phyloP scores from a whole-genome alignment of 2,888 invertebrate species.

The Stenchaetothrips biformis region DNA sequence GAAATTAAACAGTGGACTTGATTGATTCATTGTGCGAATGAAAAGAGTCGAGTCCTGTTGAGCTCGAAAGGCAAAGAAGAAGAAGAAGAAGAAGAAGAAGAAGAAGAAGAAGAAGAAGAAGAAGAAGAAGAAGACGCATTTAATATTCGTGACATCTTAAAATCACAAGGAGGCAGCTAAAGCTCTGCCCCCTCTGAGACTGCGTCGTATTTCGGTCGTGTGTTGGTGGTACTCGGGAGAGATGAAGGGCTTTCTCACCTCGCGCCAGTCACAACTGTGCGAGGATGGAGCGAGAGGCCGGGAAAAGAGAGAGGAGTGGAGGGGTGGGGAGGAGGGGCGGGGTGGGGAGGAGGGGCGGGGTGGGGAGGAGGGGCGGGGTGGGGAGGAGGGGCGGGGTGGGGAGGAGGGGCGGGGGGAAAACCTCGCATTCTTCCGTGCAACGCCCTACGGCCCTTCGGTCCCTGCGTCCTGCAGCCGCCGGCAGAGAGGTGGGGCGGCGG shows the following conservation, averaged over 20 bases:
- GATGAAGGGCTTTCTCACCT: background rate
- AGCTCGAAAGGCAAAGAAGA: no score
- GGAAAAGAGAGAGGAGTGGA: background rate
- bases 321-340: background rate
- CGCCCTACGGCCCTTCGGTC: background rate
- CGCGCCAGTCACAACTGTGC: background rate
- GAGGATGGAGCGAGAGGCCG: slow-evolving; percentile 13
- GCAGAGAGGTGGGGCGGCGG: background rate
- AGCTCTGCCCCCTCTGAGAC: no score
- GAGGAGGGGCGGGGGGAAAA: background rate
- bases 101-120: no score
- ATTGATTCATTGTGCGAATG: no score
- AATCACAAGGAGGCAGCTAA: no score
- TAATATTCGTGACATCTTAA: no score
- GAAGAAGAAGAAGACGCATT: no score
- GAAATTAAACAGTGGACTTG: no score
- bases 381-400: background rate
- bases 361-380: background rate
- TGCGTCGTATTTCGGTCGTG: background rate
- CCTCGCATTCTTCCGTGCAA: background rate
- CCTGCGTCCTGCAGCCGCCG: background rate
- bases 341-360: background rate
- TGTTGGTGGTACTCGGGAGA: background rate
- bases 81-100: no score
- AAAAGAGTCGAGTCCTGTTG: no score